Base-by-base conservation (phyloP, 1,140 invertebrate genomes). In the Drosophila tropicalis region DNA sequence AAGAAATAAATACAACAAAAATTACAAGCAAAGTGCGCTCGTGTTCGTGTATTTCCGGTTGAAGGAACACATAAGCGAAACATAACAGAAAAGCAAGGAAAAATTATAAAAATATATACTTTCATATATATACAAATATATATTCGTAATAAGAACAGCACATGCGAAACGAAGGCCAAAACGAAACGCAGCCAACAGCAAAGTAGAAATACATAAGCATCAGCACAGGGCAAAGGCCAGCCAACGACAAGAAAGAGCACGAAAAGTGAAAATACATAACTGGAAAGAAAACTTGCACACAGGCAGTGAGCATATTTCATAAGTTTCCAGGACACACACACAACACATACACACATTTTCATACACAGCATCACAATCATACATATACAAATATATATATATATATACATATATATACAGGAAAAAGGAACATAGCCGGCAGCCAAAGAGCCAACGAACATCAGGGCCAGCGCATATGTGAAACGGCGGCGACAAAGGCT, bases 41-140 rank as follows among this genome's bases (percentile, higher is more conserved):
- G 81, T 82, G 82, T 90, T 90, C 86, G 86, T 90, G 86, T 80
- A 90, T 85, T 91, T 91, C 89, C 85, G 89, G 90, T 91, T 91
- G 89, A 91, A 91, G 85, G 86, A 91, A 91, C 79, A 91, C 80
- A 91, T 91, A 91, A 90, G 73, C 84, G 76, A 87, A 89, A 87
- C 72, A 87, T 74, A 89, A 89, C 79, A 77, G 83, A 87, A 83
- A 83, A 81, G 80, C 84, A 67, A 79, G 58, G 68, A 73, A 66
- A n/a, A 69, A 61, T 57, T 58, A 62, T 19, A 68, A 67, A 62
- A 55, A 15, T 62, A 55, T 44, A 51, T 63, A 51, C 32, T 60
- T 44, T 68, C 68, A 79, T 66, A 79, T 74, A 85, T 73, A 76
- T 69, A 60, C 19, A 32, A 68, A 79, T 66, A 79, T 74, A 85